Percentiles rank a stretch among this genome's conserved stretches.
Conservation (phyloP, 2,888 invertebrate species). For the Sesia apiformis region DNA sequence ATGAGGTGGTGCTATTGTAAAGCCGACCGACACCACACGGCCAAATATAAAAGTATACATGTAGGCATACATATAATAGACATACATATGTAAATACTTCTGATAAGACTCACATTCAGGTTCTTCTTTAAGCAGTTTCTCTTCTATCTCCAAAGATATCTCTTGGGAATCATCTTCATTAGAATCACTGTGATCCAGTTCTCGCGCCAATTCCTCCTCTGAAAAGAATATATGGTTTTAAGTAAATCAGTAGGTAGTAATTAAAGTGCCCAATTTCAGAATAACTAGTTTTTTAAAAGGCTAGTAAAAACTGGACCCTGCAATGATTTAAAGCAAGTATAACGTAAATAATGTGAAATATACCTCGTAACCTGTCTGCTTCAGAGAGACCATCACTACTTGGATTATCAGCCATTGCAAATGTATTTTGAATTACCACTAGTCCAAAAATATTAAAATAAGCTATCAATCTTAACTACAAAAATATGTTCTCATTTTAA, state of each 20-base stretch:
- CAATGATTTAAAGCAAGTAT: neutral
- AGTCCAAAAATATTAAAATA: neutral
- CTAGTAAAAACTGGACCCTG: neutral
- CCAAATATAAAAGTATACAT: too few relatives aligned
- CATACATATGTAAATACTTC: too few relatives aligned
- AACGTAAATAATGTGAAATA: neutral
- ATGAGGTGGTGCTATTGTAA: too few relatives aligned
- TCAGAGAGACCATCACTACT: constrained; percentile 50
- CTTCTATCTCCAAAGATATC: constrained; percentile 64
- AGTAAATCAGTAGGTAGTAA: neutral
- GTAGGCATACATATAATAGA: too few relatives aligned
- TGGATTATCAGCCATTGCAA: constrained; percentile 45
- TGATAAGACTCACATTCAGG: constrained; percentile 48
- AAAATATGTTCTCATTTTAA: too few relatives aligned
- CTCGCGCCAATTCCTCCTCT: constrained; percentile 63
- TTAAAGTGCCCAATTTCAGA: neutral
- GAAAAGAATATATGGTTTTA: constrained; percentile 12
- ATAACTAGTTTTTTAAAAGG: neutral
- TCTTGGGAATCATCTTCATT: constrained; percentile 66
- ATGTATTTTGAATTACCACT: neutral
- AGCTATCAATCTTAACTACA: neutral
- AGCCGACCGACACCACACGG: too few relatives aligned
- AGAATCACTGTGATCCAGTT: constrained; percentile 66
- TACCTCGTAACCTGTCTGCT: constrained; percentile 56
- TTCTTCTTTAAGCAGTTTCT: constrained; percentile 64